Base-by-base conservation (phyloP, 37 sponge, comb jelly and placozoan species). In the Eunapius fragilis region DNA sequence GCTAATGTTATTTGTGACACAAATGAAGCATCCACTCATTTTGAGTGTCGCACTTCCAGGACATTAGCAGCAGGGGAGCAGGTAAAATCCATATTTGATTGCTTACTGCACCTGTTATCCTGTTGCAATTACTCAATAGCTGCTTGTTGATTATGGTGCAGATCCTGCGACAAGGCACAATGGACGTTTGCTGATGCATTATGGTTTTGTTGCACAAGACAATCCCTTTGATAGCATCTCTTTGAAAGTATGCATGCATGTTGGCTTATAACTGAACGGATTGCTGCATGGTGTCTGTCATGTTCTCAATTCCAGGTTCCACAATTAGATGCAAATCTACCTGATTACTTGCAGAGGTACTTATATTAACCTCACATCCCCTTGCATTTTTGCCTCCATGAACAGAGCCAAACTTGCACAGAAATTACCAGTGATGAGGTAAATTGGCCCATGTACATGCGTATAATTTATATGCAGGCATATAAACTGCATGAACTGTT, bases 111-210 rank as follows among this genome's bases (percentile, higher is more conserved):
- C 14, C 7, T 58, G 58, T 58, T 19, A 58, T 11, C 0, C 58
- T 11, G 22, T 11, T 11, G 47, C 22, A 2, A 48, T 30, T 22
- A 5, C 2, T 3, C 47, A 58, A 58, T 58, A 80, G 80, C 11
- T 80, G 80, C 68, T 85, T 37, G 85, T 80, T 28, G 27, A 75
- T 41, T 85, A 85, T 79, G 77, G 35, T 31, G 5, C 26, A 2
- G 22, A 36, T 37, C 68, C 78, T 30, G 77, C 28, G 25, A 41
- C 25, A 30, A 41, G 85, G 25, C 85, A 85, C 78, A 85, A 85
- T 70, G 78, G 85, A 34, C 85, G 70, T 2, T 78, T 85, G 11
- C 33, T 85, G 27, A 80, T 85, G 78, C 78, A 85, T 70, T 85
- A 85, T 77, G 85, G 85, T 9, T 85, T 85, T 77, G 78, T 79